These are phyloP conservation scores for Arrhamphus sclerolepis DNA, from an alignment of 2,797 vertebrate species.

Conservation along the genomic window DNA sequence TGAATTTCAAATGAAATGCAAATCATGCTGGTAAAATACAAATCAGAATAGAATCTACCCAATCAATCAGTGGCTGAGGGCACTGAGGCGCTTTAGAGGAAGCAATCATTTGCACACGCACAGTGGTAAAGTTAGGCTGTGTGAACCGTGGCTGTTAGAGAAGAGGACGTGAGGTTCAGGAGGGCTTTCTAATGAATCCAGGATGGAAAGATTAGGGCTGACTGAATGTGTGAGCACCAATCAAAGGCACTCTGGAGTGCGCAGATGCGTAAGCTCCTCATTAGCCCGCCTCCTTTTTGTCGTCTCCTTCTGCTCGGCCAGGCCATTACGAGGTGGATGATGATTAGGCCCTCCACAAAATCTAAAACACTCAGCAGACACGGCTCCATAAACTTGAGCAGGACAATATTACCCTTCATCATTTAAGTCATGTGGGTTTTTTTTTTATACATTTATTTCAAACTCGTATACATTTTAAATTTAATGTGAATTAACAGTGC, in stretches of 20 bases:
- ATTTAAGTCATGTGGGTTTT: conserved; percentile 1
- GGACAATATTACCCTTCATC: conserved; percentile 7
- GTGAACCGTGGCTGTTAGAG: conserved; percentile 46
- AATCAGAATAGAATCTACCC: conserved; percentile 43
- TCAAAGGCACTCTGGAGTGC: conserved; percentile 49
- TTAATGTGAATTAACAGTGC: too few species aligned
- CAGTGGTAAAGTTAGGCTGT: conserved; percentile 6
- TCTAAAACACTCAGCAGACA: conserved; percentile 27
- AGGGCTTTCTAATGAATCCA: conserved; percentile 59
- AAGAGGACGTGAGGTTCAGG: conserved; percentile 32
- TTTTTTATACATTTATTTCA: conserved; percentile 6
- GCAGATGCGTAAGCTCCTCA: conserved; percentile 55
- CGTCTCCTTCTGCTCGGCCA: conserved; percentile 26
- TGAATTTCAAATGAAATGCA: conserved; percentile 69
- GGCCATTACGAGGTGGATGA: conserved; percentile 19
- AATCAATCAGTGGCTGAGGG: conserved; percentile 52
- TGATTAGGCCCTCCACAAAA: conserved; percentile 39
- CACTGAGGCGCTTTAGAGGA: conserved; percentile 5
- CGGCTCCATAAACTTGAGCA: background rate
- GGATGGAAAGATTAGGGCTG: conserved; percentile 40
- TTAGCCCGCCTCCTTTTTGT: conserved; percentile 41
- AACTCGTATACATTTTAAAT: background rate
- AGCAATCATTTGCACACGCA: conserved; percentile 3
- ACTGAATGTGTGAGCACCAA: conserved; percentile 50
- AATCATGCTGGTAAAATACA: conserved; percentile 56